Base-by-base conservation (phyloP, 2,113 vertebrate genomes). In the Podarcis raffonei region DNA sequence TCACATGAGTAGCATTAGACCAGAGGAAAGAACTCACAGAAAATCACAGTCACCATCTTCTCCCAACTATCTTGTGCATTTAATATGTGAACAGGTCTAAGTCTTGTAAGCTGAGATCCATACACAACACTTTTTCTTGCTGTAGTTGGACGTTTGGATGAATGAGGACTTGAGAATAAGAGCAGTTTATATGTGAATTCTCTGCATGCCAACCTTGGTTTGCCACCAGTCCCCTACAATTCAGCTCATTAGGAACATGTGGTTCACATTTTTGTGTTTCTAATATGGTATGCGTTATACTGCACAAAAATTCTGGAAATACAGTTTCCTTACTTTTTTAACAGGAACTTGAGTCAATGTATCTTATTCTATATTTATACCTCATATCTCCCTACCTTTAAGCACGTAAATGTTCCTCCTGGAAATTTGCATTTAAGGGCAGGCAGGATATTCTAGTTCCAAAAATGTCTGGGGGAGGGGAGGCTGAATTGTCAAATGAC, bases 171-270 rank as follows among this genome's bases (percentile, higher is more conserved):
- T 1, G 32, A 48, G 48, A 53, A 53, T 53, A 53, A 86, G 27
- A 76, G 74, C 42, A 1, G 81, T 62, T 72, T 83, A 25, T 35
- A 68, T 68, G 22, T 82, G 71, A 5, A 2, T 88, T 84, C 88
- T 53, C 85, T 88, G 83, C 86, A 89, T 88, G 87, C 88, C 92
- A 92, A 82, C 88, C 80, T 6, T 37, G 37, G 0, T 84, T 76
- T 53, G 66, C 37, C 85, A 16, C 5, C 42, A 86, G 35, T 76
- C 16, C 35, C 23, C 13, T 39, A 20, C 13, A 39, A 39, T 77
- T 39, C 42, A 48, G 75, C 22, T 77, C 18, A 9, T 25, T 25
- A 32, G 75, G 27, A 71, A 30, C 39, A 32, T 6, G 37, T 8
- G 71, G 11, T 13, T 13, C 71, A 32, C 25, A 37, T 23, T 32